Evolutionary conservation across 2,888 invertebrate species (phyloP).

Genomic region (Theretra japonica): DNA sequence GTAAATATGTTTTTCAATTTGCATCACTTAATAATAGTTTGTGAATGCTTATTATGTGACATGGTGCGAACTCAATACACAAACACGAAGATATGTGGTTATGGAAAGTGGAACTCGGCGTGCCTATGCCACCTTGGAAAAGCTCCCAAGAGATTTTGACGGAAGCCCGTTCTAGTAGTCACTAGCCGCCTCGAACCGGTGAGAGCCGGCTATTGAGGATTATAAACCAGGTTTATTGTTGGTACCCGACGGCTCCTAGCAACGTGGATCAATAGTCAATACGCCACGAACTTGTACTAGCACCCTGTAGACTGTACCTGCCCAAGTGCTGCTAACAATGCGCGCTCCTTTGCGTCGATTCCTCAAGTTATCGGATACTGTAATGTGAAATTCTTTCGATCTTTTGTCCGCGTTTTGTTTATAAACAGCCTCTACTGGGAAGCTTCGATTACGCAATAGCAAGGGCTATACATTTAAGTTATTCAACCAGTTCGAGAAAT

Average conservation of each 20-base stretch:
- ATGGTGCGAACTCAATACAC: background rate
- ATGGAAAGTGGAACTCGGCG: constrained; percentile 43
- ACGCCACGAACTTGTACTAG: constrained; percentile 32
- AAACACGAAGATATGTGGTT: constrained; percentile 21
- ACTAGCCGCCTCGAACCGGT: constrained; percentile 44
- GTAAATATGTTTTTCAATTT: background rate
- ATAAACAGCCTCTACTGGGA: constrained; percentile 19
- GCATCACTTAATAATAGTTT: background rate
- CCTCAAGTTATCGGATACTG: constrained; percentile 43
- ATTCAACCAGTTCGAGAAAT: constrained; percentile 11
- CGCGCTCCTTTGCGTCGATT: constrained; percentile 10
- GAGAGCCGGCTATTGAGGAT: constrained; percentile 62
- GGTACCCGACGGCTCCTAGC: constrained; percentile 58
- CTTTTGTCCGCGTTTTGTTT: constrained; percentile 18
- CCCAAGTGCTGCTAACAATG: background rate
- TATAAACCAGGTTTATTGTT: constrained; percentile 72
- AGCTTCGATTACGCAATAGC: constrained; percentile 5
- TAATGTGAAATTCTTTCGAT: constrained; percentile 31
- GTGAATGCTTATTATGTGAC: background rate
- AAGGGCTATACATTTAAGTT: background rate
- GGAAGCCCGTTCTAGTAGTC: constrained; percentile 39
- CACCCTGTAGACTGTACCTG: background rate
- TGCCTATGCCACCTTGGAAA: constrained; percentile 37
- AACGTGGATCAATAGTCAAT: constrained; percentile 67
- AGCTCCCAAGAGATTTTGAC: constrained; percentile 43